Base-by-base conservation (phyloP, 2,888 invertebrate genomes). In the Craniophora ligustri region DNA sequence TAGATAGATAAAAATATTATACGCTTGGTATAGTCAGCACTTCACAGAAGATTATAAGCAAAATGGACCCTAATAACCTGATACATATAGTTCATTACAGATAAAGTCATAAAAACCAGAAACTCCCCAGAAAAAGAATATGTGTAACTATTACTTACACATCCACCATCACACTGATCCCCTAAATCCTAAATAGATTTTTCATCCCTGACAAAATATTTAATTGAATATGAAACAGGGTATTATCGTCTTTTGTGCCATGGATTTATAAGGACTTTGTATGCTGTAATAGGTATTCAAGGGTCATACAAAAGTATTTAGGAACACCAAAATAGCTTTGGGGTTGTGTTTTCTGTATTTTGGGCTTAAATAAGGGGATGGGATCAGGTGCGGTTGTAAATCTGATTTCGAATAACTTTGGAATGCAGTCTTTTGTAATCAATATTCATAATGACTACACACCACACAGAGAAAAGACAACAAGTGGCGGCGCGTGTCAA, bases 171-270 rank as follows among this genome's bases (percentile, higher is more conserved):
- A 82, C 65, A 67, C 56, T 70, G 78, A 74, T 50, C 67, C 78
- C 82, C 82, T 82, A 76, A 88, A 86, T 84, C 85, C 85, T 53
- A 78, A 84, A 95, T 94, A 94, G 93, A 94, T 95, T 94, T 94
- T 95, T 88, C 80, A 82, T 88, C 88, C 89, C 84, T 82, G 76
- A 88, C 89, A 89, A 88, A 92, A 91, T 94, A 95, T 95, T 95
- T 95, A 95, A 95, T 95, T 95, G 95, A 95, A 95, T 95, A 95
- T 95, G 94, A 94, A 95, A 95, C 94, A 92, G 76, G 89, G 93
- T 82, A 90, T 93, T 93, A 92, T 79, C 87, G 81, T 92, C 89
- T 89, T 93, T 93, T 93, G 91, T 92, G 77, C 75, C 70, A 68
- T 73, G 91, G 91, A 88, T 91, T 91, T 89, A 80, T 76, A 69